Conservation (phyloP, 2,888 invertebrate species). For the Drosophila incognita region DNA sequence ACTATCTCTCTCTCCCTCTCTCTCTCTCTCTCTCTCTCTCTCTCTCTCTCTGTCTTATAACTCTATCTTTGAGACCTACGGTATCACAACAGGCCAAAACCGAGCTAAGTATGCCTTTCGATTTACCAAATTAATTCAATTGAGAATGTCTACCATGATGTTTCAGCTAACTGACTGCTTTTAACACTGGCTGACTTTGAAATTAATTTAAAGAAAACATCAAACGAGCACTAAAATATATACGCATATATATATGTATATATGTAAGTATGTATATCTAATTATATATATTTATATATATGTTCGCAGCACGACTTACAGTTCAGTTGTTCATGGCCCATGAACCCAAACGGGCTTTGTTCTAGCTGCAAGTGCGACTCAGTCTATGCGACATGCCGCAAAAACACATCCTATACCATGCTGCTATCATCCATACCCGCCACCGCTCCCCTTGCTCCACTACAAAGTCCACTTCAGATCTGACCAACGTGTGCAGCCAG, state of each 20-base stretch:
- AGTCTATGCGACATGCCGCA: slow-evolving; percentile 42
- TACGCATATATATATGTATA: background rate
- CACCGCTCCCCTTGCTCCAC: background rate
- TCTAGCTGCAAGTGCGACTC: slow-evolving; percentile 36
- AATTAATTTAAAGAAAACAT: slow-evolving; percentile 63
- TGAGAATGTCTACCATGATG: slow-evolving; percentile 23
- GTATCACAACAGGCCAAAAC: too few species aligned
- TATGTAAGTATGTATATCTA: background rate
- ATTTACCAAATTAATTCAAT: slow-evolving; percentile 19
- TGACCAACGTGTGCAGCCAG: slow-evolving; percentile 54
- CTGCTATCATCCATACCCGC: background rate
- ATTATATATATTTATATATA: background rate
- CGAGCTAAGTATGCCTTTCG: background rate
- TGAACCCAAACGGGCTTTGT: slow-evolving; percentile 50
- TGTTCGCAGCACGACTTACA: slow-evolving; percentile 30
- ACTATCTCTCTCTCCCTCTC: too few species aligned
- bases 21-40: too few species aligned
- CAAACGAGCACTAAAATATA: slow-evolving; percentile 36
- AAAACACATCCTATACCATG: slow-evolving; percentile 44
- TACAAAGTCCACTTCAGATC: slow-evolving; percentile 10
- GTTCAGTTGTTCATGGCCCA: slow-evolving; percentile 26
- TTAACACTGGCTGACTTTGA: slow-evolving; percentile 49
- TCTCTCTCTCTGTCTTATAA: too few species aligned
- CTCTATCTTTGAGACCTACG: too few species aligned
- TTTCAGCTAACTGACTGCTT: slow-evolving; percentile 20